Percentiles rank a stretch among this genome's conserved stretches.
phyloP scores from a whole-genome alignment of 2,888 invertebrate genomes.

The Drosophila mulleri region DNA sequence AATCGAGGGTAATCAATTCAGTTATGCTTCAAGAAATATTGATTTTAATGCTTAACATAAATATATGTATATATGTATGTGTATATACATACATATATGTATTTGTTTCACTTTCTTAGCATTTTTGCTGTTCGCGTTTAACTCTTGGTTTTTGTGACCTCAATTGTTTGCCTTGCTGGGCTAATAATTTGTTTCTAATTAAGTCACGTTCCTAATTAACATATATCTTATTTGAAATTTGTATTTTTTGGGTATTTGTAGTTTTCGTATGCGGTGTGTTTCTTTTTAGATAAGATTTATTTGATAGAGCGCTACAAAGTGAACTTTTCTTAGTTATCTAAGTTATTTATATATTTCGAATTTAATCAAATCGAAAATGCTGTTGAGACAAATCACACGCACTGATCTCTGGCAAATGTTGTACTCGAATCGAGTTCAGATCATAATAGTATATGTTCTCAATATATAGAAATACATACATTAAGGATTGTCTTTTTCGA shows the following conservation, averaged over 20 bases:
- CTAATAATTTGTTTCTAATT: constrained; percentile 29
- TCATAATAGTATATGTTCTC: constrained; percentile 21
- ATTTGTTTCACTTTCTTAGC: constrained; percentile 7
- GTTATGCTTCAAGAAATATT: constrained; percentile 19
- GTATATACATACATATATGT: constrained; percentile 12
- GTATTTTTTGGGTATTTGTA: constrained; percentile 38
- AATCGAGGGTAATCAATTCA: constrained; percentile 7
- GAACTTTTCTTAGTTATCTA: constrained; percentile 66
- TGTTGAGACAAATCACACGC: constrained; percentile 39
- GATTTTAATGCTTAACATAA: constrained; percentile 1
- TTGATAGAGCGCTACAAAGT: constrained; percentile 67
- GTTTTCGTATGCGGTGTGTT: constrained; percentile 38
- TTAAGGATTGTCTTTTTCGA: neutral
- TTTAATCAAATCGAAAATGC: constrained; percentile 4
- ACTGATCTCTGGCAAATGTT: constrained; percentile 48
- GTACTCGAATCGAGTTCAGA: constrained; percentile 30
- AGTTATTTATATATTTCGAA: constrained; percentile 34
- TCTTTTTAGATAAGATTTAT: constrained; percentile 38
- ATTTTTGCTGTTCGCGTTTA: constrained; percentile 5
- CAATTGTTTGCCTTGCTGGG: constrained; percentile 48
- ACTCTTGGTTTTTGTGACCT: constrained; percentile 24
- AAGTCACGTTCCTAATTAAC: constrained; percentile 72
- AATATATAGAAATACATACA: neutral
- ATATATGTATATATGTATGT: neutral
- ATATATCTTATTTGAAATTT: constrained; percentile 21